Conservation (phyloP, 2,797 vertebrate species). For the Dermochelys coriacea region DNA sequence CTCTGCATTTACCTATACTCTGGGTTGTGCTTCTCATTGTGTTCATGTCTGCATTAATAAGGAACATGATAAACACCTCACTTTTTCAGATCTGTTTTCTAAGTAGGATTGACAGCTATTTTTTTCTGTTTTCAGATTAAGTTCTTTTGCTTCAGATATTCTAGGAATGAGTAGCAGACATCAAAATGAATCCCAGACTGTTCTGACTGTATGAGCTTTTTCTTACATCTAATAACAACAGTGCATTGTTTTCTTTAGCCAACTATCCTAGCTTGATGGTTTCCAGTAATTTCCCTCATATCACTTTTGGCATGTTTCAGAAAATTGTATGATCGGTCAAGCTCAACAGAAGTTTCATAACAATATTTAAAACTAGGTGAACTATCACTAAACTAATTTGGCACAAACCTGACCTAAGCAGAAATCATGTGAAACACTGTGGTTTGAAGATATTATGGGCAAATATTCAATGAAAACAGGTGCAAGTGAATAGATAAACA, state of each 20-base stretch:
- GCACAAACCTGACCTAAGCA: neutral
- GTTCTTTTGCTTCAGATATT: neutral
- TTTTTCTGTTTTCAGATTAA: constrained; percentile 5
- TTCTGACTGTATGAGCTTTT: neutral
- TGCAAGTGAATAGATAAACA: neutral
- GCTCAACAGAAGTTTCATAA: neutral
- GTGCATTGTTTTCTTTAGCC: neutral
- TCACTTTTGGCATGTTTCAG: neutral
- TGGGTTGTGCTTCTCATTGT: fast-evolving
- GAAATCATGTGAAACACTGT: neutral
- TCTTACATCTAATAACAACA: neutral
- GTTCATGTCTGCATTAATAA: neutral
- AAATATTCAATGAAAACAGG: neutral
- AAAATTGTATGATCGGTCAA: neutral
- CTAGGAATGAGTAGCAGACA: neutral
- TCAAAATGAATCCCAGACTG: neutral
- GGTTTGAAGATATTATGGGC: neutral
- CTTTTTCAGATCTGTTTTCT: neutral
- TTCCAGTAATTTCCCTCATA: neutral
- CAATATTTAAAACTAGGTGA: neutral
- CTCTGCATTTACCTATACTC: neutral
- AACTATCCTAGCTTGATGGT: neutral
- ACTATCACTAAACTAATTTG: neutral
- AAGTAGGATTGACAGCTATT: neutral
- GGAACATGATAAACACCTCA: neutral